A percentile compares a stretch with the other conserved stretches of the same genome.
Evolutionary conservation across 2,888 invertebrate species (phyloP).

Genomic region (Mycalesis mineus): DNA sequence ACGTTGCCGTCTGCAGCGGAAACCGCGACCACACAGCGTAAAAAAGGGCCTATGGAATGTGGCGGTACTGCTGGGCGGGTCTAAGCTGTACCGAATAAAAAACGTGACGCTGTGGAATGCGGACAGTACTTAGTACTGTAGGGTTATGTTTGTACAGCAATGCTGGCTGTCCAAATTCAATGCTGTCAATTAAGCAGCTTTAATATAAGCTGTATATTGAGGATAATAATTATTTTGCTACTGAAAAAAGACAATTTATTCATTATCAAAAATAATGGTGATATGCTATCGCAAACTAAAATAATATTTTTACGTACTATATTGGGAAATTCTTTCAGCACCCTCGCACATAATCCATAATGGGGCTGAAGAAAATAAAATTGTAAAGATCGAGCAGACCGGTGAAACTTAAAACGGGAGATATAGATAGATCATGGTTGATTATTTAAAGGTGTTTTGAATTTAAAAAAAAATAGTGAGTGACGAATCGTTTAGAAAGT

Average conservation of each 20-base stretch:
- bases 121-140: slow-evolving; percentile 48
- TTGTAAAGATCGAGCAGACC: too few relatives aligned
- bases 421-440: too few relatives aligned
- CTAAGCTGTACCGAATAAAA: slow-evolving; percentile 65
- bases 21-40: slow-evolving; percentile 78
- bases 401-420: too few relatives aligned
- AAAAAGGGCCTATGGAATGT: slow-evolving; percentile 76
- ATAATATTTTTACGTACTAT: too few relatives aligned
- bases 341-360: too few relatives aligned
- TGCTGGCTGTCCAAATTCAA: slow-evolving; percentile 25
- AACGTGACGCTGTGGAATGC: slow-evolving; percentile 65
- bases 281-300: neutral
- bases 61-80: slow-evolving; percentile 73
- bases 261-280: too few relatives aligned
- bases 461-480: too few relatives aligned
- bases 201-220: neutral
- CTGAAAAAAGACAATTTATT: too few relatives aligned
- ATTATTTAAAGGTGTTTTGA: too few relatives aligned
- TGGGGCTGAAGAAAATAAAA: too few relatives aligned
- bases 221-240: neutral
- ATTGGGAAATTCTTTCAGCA: too few relatives aligned
- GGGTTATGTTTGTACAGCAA: neutral
- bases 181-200: neutral
- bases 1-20: slow-evolving; percentile 76
- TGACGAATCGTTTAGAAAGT: too few relatives aligned